phyloP scores from a whole-genome alignment of 2,888 invertebrate genomes.

The Hyalella azteca region DNA sequence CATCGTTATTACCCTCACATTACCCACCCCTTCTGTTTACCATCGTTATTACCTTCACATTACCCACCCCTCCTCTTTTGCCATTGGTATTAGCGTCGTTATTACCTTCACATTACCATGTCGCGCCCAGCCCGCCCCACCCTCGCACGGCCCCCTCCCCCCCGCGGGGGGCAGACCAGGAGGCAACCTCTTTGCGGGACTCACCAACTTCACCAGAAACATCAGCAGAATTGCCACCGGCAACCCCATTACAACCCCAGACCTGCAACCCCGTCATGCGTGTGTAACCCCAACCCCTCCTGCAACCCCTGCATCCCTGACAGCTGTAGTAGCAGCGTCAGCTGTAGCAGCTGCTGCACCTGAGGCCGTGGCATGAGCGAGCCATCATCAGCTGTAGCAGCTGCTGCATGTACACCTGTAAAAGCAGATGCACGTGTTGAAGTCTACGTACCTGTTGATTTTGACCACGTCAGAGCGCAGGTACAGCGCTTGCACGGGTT shows the following conservation, averaged over 20 bases:
- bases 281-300: too few relatives aligned
- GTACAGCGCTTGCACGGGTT: background rate
- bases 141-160: background rate
- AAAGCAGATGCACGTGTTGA: background rate
- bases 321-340: background rate
- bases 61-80: too few relatives aligned
- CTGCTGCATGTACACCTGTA: background rate
- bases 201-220: background rate
- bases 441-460: background rate
- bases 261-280: too few relatives aligned
- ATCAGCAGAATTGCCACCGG: background rate
- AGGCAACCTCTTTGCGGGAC: background rate
- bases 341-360: background rate
- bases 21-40: too few relatives aligned
- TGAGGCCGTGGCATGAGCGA: too few relatives aligned
- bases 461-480: background rate
- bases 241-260: background rate
- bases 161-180: background rate
- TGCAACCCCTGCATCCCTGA: background rate
- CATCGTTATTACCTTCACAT: too few relatives aligned
- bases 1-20: too few relatives aligned
- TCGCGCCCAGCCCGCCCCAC: background rate
- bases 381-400: slow-evolving; percentile 4
- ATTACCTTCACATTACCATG: background rate
- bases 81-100: too few relatives aligned